phyloP scores from a whole-genome alignment of 1,140 invertebrate genomes.

The Elysia chlorotica region DNA sequence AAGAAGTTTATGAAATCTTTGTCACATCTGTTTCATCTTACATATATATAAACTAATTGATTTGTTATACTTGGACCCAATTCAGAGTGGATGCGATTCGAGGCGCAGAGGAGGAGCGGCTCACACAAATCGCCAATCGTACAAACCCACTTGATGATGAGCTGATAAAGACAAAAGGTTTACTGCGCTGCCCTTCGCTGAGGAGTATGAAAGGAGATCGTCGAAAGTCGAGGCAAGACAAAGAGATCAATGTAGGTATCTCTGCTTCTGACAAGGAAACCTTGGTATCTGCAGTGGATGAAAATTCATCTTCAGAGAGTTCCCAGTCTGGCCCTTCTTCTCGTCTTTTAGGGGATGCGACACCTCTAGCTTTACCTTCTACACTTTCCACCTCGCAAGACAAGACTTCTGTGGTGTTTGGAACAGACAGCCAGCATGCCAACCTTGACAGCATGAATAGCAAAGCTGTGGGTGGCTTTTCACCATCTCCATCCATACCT shows the following conservation, averaged over 20 bases:
- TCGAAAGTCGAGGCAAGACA: not conserved
- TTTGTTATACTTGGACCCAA: too few relatives aligned
- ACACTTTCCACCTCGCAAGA: too few relatives aligned
- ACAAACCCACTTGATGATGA: constrained; percentile 51
- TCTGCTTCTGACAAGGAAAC: not conserved
- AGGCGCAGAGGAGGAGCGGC: constrained; percentile 46
- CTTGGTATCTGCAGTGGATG: not conserved
- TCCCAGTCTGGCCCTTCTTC: not conserved
- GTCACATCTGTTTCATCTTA: too few relatives aligned
- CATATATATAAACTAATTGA: too few relatives aligned
- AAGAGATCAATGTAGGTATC: not conserved
- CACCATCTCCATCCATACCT: too few relatives aligned
- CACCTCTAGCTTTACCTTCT: too few relatives aligned
- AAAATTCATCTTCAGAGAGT: not conserved
- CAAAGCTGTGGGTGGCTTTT: too few relatives aligned
- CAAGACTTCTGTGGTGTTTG: too few relatives aligned
- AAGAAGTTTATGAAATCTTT: too few relatives aligned
- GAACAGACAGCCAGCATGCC: too few relatives aligned
- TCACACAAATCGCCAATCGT: constrained; percentile 40
- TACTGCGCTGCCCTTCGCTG: constrained; percentile 43
- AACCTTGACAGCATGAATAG: too few relatives aligned
- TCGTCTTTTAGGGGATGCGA: too few relatives aligned
- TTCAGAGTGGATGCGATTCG: constrained; percentile 57
- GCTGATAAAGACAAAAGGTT: constrained; percentile 54
- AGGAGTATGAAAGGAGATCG: constrained; percentile 19